Evolutionary conservation across 2,113 vertebrate genomes (phyloP), one percentile per base, ranked within the genome.

Genomic region (Excalfactoria chinensis): DNA sequence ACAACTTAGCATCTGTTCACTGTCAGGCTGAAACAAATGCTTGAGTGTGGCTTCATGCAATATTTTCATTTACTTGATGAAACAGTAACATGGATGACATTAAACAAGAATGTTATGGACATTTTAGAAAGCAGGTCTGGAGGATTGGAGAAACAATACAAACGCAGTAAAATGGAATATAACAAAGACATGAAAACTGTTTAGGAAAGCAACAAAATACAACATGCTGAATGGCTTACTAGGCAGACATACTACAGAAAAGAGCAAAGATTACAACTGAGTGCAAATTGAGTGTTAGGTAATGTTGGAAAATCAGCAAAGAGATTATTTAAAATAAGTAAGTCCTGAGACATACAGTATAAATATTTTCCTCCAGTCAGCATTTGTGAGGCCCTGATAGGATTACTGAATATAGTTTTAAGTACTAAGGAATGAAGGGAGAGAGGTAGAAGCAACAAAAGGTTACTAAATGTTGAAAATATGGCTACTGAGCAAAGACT

Each of bases 251-350:
- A 62, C 37, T 62, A 67, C n/a, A 82, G 66, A 35, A 69, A 88
- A 60, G 10, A n/a, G 60, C 44, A 78, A 44, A 66, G 26, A 79
- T 91, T 78, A 93, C 40, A 82, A 58, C 35, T 11, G 23, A 7
- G 16, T 90, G 62, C 51, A 96, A 90, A 88, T n/a, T 51, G 70
- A 84, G 68, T 18, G 32, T 56, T 55, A 84, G 55, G 40, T 70
- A 71, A 44, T 75, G 48, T 84, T 89, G 74, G 53, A 89, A 93
- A 95, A 84, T 32, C 58, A 92, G 71, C 44, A 87, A 66, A 22
- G 28, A 11, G 32, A 35, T 13, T 10, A 81, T 92, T 88, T 92
- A 56, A 93, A 90, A 77, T 88, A 77, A 41, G 4, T 69, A 69
- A 77, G 86, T 74, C 51, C 43, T 78, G 69, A 92, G 62, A 86